phyloP scores from a whole-genome alignment of 2,113 vertebrate species.

The Cyphomyrus plagiostoma region DNA sequence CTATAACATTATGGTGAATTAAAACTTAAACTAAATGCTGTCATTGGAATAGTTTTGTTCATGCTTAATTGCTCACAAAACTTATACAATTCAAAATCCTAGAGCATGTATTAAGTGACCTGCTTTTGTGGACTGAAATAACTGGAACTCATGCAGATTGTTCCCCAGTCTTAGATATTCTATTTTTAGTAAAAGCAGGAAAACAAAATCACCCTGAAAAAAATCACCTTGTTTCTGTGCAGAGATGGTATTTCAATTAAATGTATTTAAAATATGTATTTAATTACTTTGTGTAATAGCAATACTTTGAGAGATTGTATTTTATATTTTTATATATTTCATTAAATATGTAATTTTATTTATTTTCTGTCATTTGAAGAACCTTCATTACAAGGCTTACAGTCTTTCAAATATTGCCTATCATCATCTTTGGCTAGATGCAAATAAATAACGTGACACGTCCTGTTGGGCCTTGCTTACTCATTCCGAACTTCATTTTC shows the following conservation, averaged over 20 bases:
- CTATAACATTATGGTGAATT: neutral
- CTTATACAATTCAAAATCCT: neutral
- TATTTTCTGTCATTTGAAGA: neutral
- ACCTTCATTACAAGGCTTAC: neutral
- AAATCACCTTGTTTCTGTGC: neutral
- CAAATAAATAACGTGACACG: too few species aligned
- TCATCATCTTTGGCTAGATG: neutral
- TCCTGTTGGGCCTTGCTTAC: neutral
- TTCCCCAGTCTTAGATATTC: neutral
- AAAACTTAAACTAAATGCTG: neutral
- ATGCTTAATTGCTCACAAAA: neutral
- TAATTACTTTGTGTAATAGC: neutral
- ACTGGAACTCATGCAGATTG: neutral
- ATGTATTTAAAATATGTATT: neutral
- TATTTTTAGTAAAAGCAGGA: neutral
- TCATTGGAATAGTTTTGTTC: neutral
- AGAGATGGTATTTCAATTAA: constrained; percentile 13
- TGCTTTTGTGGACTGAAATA: constrained; percentile 3
- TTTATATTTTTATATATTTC: neutral
- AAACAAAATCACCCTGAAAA: neutral
- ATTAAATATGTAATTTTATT: too few species aligned
- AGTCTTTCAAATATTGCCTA: neutral
- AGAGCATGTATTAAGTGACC: neutral
- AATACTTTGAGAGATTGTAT: neutral
- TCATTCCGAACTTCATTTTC: neutral